Base-by-base conservation (phyloP, 35 echinoderm and acorn worm species). In the Lytechinus variegatus region DNA sequence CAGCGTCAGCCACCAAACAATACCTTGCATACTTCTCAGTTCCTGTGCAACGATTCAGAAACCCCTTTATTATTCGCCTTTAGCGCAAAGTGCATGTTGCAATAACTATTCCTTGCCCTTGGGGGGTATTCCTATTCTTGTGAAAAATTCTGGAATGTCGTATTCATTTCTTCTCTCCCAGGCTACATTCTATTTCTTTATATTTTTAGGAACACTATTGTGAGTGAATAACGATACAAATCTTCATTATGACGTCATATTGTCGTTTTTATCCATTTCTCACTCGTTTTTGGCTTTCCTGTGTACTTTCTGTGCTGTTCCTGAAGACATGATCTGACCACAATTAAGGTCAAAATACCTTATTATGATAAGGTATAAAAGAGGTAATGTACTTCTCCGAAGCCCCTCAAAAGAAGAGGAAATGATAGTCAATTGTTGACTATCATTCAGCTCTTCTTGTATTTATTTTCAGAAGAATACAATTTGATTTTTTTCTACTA, bases 61-160 rank as follows among this genome's bases (percentile, higher is more conserved):
- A 79, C n/a, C 66, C 66, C 66, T 79, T 79, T 79, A 79, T 79
- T 79, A 16, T 79, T 24, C 66, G 14, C 19, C 19, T 79, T 79
- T 79, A 79, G 16, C 66, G 19, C 66, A 79, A 79, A 79, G 66
- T 79, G n/a, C 66, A 79, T 79, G 66, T 79, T 79, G 66, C 66
- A 16, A 79, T 79, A 79, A 79, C 61, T 16, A 79, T 79, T 7
- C 66, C 66, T 44, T 16, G 66, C 66, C 66, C 14, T 79, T 79
- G 66, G 8, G 66, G 66, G 66, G 66, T 44, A 79, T 79, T 79
- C 66, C 61, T 79, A 4, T 79, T 79, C 56, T 58, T 24, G 66
- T 4, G 21, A 6, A 6, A 79, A 79, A 79, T 21, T 24, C 1
- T 79, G 66, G 66, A 79, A 79, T 79, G 66, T 24, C 66, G 66